These are phyloP conservation scores for Xylota segnis DNA, from an alignment of 2,888 invertebrate species.

Conservation along the genomic window DNA sequence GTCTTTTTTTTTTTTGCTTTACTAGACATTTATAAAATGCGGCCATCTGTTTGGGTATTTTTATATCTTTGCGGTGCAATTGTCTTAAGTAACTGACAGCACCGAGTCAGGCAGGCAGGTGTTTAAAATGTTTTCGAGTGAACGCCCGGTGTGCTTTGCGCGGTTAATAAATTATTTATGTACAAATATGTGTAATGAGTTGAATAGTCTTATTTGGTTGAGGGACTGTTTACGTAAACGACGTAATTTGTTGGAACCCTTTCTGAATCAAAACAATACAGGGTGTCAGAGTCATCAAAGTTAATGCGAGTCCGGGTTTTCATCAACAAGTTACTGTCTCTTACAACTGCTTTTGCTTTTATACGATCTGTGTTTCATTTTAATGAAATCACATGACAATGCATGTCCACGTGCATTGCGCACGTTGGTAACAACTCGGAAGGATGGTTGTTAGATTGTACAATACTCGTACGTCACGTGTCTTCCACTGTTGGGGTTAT, in stretches of 20 bases:
- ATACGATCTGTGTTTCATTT: background rate
- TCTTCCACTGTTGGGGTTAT: too few species aligned
- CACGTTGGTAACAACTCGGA: too few species aligned
- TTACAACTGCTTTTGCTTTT: background rate
- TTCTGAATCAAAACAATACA: background rate
- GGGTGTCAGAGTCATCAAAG: too few species aligned
- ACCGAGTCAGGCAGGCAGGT: slow-evolving; percentile 9
- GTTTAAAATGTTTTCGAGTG: slow-evolving; percentile 17
- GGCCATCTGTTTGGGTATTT: slow-evolving; percentile 43
- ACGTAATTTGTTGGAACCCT: background rate
- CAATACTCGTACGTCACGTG: too few species aligned
- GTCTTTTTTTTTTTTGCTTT: slow-evolving; percentile 37
- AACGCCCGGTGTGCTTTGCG: slow-evolving; percentile 20
- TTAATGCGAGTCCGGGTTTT: too few species aligned
- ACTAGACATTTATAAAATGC: slow-evolving; percentile 15
- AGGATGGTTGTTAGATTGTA: too few species aligned
- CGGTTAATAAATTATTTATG: slow-evolving; percentile 55
- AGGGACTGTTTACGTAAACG: slow-evolving; percentile 8
- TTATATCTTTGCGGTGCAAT: background rate
- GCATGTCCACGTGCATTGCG: too few species aligned
- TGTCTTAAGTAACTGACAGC: too few species aligned
- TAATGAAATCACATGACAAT: too few species aligned
- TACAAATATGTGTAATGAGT: slow-evolving; percentile 24
- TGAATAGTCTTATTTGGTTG: slow-evolving; percentile 13
- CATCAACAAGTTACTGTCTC: too few species aligned